Conservation (phyloP, 2,797 vertebrate genomes). For the Echeneis naucrates region DNA sequence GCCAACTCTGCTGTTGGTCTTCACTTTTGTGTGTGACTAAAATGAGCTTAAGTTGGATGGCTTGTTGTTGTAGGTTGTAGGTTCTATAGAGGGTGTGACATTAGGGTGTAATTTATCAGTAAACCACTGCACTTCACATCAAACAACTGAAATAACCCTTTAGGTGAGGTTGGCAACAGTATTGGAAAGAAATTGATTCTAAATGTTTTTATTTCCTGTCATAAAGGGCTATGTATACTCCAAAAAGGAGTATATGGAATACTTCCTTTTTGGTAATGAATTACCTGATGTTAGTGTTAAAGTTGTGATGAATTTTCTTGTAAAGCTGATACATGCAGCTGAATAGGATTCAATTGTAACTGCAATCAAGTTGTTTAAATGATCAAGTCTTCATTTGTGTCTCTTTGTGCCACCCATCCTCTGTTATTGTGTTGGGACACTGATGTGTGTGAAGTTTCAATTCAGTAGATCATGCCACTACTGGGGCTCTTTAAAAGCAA, state of each 20-base stretch:
- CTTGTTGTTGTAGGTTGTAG: not conserved
- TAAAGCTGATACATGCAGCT: not conserved
- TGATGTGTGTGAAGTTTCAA: no score
- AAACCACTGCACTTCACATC: not conserved
- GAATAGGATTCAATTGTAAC: constrained; percentile 8
- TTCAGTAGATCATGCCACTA: not conserved
- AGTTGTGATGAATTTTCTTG: not conserved
- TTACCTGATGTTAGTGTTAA: not conserved
- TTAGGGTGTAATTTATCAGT: not conserved
- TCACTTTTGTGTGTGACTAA: not conserved
- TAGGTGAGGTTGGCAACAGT: not conserved
- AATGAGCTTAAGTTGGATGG: not conserved
- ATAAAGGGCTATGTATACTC: constrained; percentile 1
- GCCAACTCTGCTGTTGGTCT: not conserved
- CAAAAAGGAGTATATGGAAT: no score
- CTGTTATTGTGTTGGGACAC: not conserved
- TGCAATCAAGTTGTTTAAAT: not conserved
- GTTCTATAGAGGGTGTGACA: not conserved
- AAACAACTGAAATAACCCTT: not conserved
- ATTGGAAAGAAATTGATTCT: not conserved
- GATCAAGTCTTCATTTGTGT: not conserved
- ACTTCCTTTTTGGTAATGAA: not conserved
- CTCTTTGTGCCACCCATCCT: not conserved
- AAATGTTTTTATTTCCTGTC: not conserved
- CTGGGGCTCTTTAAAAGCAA: not conserved